Base-by-base conservation (phyloP, 2,888 invertebrate genomes). In the Ernsta delagoae region DNA sequence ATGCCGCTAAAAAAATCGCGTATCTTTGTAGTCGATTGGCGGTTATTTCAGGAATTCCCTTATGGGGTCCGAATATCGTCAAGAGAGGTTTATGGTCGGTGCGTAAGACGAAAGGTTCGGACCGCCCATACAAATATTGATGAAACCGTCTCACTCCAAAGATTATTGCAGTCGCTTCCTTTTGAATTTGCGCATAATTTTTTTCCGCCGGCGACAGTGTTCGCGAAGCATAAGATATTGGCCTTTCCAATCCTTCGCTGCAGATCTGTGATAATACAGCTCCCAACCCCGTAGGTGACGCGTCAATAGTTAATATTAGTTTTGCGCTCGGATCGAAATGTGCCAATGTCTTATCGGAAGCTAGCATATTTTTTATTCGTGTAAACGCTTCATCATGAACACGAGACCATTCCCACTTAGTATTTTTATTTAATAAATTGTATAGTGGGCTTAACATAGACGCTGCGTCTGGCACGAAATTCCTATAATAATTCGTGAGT, bases 1-100 rank as follows among this genome's bases (percentile, higher is more conserved):
- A 79, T 0, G 71, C 74, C 1, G 70, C 53, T 24, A 80, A 59
- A 66, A 78, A 78, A n/a, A 78, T 68, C 2, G 79, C 78, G 45
- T 79, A 79, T 1, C 78, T 59, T 39, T 79, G 77, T 16, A 77
- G 54, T 0, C 79, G 7, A n/a, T 54, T 54, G 9, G 54, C 54
- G 54, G 54, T 24, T 31, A 48, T 5, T 5, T 48, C 45, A 12
- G 45, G 45, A 12, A 48, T 48, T 3, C 45, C 45, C 45, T 48
- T 48, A 5, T 48, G 45, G 12, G 45, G 45, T 12, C 45, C 45
- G 45, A 48, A 48, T 48, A 48, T 48, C n/a, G 45, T 12, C 45
- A 48, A 5, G 12, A 48, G 45, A 9, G 45, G 45, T 12, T 48
- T 48, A 12, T 48, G 45, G 12, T 48, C 45, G 4, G 45, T 48